Evolutionary conservation across 2,113 vertebrate species (phyloP).

Genomic region (Scophthalmus maximus): DNA sequence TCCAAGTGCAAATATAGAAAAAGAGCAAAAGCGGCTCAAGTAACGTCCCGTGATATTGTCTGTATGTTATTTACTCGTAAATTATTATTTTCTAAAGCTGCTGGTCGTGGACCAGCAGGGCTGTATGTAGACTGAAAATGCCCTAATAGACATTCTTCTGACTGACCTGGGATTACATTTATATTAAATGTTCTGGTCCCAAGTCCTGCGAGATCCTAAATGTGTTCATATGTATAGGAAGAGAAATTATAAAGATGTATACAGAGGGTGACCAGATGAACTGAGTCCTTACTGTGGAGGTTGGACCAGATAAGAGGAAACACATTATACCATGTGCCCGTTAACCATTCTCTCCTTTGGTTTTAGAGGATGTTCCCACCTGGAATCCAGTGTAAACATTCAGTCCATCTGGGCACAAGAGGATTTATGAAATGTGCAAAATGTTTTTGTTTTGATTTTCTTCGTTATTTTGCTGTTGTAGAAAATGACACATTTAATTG

Average conservation of each 20-base stretch:
- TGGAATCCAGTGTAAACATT: conserved; percentile 58
- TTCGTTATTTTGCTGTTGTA: conserved; percentile 52
- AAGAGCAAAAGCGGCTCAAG: conserved; percentile 53
- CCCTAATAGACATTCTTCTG: conserved; percentile 67
- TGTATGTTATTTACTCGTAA: conserved; percentile 60
- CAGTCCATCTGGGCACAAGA: conserved; percentile 52
- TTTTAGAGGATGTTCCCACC: conserved; percentile 23
- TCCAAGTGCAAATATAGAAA: conserved; percentile 58
- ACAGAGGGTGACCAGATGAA: conserved; percentile 54
- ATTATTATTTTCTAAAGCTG: conserved; percentile 44
- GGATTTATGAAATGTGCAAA: conserved; percentile 57
- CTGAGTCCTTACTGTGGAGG: conserved; percentile 58
- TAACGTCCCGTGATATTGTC: conserved; percentile 66
- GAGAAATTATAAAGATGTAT: conserved; percentile 55
- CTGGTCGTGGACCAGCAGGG: conserved; percentile 48
- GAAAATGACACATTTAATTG: conserved; percentile 58
- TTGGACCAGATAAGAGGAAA: conserved; percentile 17
- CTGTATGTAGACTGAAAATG: conserved; percentile 55
- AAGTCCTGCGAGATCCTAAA: conserved; percentile 60
- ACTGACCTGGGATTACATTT: conserved; percentile 77
- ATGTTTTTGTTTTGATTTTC: conserved; percentile 59
- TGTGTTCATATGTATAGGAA: conserved; percentile 69
- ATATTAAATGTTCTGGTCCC: conserved; percentile 80
- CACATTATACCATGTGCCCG: conserved; percentile 19
- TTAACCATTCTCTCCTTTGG: not conserved